Percentiles rank a stretch among this genome's conserved stretches.
Conservation (phyloP, 2,797 vertebrate species). For the Mastacembelus armatus region DNA sequence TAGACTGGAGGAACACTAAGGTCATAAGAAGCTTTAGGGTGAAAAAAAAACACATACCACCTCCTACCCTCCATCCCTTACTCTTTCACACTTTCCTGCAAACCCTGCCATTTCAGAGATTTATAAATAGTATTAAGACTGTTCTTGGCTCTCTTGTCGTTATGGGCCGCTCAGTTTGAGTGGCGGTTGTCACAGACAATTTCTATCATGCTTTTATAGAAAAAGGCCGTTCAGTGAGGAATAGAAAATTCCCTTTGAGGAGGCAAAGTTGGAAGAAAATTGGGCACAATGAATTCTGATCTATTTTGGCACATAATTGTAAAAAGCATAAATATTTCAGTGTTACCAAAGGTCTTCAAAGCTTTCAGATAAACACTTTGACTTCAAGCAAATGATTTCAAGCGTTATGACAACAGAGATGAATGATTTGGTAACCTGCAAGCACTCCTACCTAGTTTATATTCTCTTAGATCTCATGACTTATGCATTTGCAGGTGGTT, state of each 20-base stretch:
- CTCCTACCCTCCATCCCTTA: slow-evolving; percentile 70
- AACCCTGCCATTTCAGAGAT: slow-evolving; percentile 80
- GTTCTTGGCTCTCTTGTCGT: slow-evolving; percentile 78
- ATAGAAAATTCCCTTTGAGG: slow-evolving; percentile 72
- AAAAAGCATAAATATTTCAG: slow-evolving; percentile 51
- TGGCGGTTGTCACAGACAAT: slow-evolving; percentile 83
- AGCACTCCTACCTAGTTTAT: slow-evolving; percentile 12
- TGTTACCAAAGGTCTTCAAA: slow-evolving; percentile 45
- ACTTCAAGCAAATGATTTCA: slow-evolving; percentile 31
- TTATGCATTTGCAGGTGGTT: slow-evolving; percentile 32
- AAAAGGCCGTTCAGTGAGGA: slow-evolving; percentile 58
- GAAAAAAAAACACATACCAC: slow-evolving; percentile 57
- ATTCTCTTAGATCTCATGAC: slow-evolving; percentile 29
- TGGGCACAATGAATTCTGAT: slow-evolving; percentile 65
- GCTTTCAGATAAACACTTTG: slow-evolving; percentile 27
- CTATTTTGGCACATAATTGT: slow-evolving; percentile 66
- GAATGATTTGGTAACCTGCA: slow-evolving; percentile 12
- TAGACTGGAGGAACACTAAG: slow-evolving; percentile 73
- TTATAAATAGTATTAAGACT: slow-evolving; percentile 85
- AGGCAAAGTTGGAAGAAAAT: slow-evolving; percentile 66
- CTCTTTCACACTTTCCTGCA: slow-evolving; percentile 81
- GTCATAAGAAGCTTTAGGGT: slow-evolving; percentile 83
- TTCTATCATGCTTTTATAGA: slow-evolving; percentile 79
- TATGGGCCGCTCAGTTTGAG: slow-evolving; percentile 79
- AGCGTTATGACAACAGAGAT: slow-evolving; percentile 4